Base-by-base conservation (phyloP, 2,888 invertebrate species). In the Agrotis clavis region DNA sequence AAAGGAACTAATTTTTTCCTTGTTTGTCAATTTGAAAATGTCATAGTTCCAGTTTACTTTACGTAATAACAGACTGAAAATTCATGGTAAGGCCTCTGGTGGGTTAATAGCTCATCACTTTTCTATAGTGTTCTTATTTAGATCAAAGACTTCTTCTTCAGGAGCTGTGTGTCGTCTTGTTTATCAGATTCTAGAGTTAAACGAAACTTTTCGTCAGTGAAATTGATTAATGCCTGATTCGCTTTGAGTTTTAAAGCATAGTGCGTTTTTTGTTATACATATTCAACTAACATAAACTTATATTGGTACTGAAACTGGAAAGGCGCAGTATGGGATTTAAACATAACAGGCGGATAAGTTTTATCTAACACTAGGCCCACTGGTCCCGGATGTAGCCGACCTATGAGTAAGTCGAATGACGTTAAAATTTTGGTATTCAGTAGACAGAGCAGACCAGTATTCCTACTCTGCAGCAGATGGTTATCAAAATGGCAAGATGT, bases 401-500 rank as follows among this genome's bases (percentile, higher is more conserved):
- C 21, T 51, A 62, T 60, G 35, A 57, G 41, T 25, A 25, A 18
- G 35, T 50, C 41, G n/a, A 56, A 75, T 51, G 25, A 60, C 18
- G 47, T 62, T 25, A 45, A 53, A 63, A 66, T 54, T 67, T 74
- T 72, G 65, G 50, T 68, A 71, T 76, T 62, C 68, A 67, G 65
- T 74, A 60, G 64, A 73, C 50, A 57, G 59, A 65, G 64, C 53
- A 67, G 57, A 77, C 66, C 67, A 75, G 73, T 83, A 72, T 74
- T 83, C 65, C 59, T 53, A 50, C 48, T 75, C 62, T 65, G 71
- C 79, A 76, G 67, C 81, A 77, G 82, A 86, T 87, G 50, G 59
- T 84, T 83, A 86, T 85, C 51, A 54, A 77, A 86, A 81, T 84
- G 63, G 65, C 76, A 74, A 84, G 74, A 84, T 77, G 79, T 88